These are phyloP conservation scores for Microplitis demolitor DNA, from an alignment of 1,140 invertebrate species.

Conservation along the genomic window DNA sequence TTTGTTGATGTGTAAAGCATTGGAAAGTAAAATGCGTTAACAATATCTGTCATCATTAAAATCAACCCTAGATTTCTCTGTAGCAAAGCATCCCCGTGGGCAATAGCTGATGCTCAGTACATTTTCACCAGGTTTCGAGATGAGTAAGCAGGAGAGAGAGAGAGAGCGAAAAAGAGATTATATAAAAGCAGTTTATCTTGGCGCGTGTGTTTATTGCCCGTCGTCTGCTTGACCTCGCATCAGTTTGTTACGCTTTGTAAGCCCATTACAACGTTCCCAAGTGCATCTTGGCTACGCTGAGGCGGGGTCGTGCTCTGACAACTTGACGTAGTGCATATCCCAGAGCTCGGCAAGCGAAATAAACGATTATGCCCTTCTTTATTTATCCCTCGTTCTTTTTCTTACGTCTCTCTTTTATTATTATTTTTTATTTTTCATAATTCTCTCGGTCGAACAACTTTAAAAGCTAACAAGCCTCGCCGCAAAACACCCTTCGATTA, in stretches of 20 bases:
- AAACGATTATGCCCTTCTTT: slow-evolving; percentile 55
- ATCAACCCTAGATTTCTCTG: slow-evolving; percentile 14
- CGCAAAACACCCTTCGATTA: too few relatives aligned
- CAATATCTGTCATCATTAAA: slow-evolving; percentile 31
- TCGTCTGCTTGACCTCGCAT: slow-evolving; percentile 61
- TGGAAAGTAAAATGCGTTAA: slow-evolving; percentile 22
- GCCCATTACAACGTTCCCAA: slow-evolving; percentile 60
- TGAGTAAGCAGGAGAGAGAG: not conserved
- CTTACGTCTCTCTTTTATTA: not conserved
- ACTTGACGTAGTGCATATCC: slow-evolving; percentile 60
- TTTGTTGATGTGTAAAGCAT: not conserved
- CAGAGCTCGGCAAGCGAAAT: slow-evolving; percentile 59
- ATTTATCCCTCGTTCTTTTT: not conserved
- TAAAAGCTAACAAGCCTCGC: too few relatives aligned
- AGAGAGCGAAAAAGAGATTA: slow-evolving; percentile 11
- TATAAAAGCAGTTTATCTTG: slow-evolving; percentile 57
- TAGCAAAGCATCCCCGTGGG: not conserved
- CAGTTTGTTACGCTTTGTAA: slow-evolving; percentile 64
- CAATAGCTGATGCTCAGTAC: slow-evolving; percentile 35
- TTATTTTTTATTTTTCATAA: not conserved
- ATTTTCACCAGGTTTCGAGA: slow-evolving; percentile 37
- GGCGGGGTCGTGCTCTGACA: slow-evolving; percentile 59
- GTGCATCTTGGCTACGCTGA: slow-evolving; percentile 54
- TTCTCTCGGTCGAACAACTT: too few relatives aligned
- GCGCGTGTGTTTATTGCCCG: slow-evolving; percentile 60